Conservation (phyloP, 2,797 vertebrate genomes). For the Phrynocephalus vlangalii region DNA sequence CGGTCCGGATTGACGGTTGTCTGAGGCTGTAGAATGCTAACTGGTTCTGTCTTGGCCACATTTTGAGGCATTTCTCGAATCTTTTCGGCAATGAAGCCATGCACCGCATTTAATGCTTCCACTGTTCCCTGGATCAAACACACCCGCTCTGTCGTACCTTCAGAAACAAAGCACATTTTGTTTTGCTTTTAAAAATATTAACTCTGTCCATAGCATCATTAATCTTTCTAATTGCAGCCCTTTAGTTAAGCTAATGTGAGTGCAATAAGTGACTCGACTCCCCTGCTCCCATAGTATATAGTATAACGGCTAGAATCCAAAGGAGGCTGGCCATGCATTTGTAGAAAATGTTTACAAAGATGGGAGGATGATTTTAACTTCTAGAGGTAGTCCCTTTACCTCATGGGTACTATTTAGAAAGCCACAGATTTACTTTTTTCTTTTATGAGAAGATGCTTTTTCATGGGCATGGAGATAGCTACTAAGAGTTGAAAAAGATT, state of each 20-base stretch:
- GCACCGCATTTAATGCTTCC: conserved; percentile 97
- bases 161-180: conserved; percentile 39
- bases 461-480: not conserved
- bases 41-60: conserved; percentile 97
- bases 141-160: conserved; percentile 98
- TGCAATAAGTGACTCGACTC: not conserved
- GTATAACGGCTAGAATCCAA: not conserved
- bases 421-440: not conserved
- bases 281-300: not conserved
- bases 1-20: conserved; percentile 99
- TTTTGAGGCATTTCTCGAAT: conserved; percentile 99
- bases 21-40: conserved; percentile 99
- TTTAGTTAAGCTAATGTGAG: not conserved
- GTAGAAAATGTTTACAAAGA: not conserved
- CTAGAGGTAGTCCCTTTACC: not conserved
- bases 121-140: conserved; percentile 99
- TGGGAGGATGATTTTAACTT: not conserved
- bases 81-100: conserved; percentile 99
- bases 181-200: conserved; percentile 31
- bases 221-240: not conserved
- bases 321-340: not conserved
- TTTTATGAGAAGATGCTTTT: not conserved
- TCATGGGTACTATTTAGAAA: not conserved
- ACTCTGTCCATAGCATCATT: not conserved
- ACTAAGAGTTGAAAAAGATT: not conserved